Evolutionary conservation across 2,888 invertebrate species (phyloP).

Genomic region (Eupithecia abbreviata): DNA sequence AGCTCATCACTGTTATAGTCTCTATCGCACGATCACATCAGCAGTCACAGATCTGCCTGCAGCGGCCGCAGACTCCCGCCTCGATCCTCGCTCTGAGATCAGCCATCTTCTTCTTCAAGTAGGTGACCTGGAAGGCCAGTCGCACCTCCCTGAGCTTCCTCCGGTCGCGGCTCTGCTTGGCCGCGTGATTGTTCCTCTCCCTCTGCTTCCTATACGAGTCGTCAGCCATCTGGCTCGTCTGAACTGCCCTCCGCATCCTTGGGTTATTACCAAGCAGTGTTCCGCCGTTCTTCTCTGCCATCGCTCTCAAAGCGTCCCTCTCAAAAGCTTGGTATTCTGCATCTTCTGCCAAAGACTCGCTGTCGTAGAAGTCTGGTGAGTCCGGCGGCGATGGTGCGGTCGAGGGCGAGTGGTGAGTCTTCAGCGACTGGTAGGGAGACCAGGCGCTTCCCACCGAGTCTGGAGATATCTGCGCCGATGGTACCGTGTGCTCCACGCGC

Average conservation of each 20-base stretch:
- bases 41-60: slow-evolving; percentile 53
- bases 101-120: slow-evolving; percentile 94
- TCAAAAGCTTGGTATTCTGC: slow-evolving; percentile 88
- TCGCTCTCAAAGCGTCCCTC: slow-evolving; percentile 86
- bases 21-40: slow-evolving; percentile 33
- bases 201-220: slow-evolving; percentile 95
- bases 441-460: slow-evolving; percentile 56
- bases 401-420: slow-evolving; percentile 38
- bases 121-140: slow-evolving; percentile 93
- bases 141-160: slow-evolving; percentile 95
- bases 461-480: slow-evolving; percentile 60
- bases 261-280: slow-evolving; percentile 84
- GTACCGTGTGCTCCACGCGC: slow-evolving; percentile 50
- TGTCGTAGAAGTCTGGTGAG: slow-evolving; percentile 60
- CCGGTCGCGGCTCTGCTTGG: slow-evolving; percentile 95
- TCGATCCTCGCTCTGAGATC: slow-evolving; percentile 88
- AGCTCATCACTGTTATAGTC: background rate
- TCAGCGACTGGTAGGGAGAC: slow-evolving; percentile 45
- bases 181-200: slow-evolving; percentile 96
- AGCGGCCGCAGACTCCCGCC: slow-evolving; percentile 64
- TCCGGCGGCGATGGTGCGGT: slow-evolving; percentile 74
- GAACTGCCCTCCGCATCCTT: slow-evolving; percentile 87
- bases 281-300: slow-evolving; percentile 85
- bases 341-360: slow-evolving; percentile 74
- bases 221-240: slow-evolving; percentile 71